Evolutionary conservation across 1,140 invertebrate species (phyloP).

Genomic region (Lysiphlebus fabarum): DNA sequence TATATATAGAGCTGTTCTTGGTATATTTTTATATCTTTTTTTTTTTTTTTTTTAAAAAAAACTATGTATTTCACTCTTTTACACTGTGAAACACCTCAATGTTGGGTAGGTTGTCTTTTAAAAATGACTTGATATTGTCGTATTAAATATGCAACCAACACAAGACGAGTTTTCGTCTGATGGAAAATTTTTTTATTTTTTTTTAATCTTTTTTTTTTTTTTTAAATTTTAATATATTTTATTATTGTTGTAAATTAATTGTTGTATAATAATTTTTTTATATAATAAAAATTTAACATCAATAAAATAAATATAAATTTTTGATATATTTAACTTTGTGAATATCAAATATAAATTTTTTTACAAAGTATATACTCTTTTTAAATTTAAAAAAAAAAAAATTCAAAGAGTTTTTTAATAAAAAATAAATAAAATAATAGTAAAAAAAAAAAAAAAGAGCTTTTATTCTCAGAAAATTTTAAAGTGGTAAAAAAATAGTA

Average conservation of each 20-base stretch:
- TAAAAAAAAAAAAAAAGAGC: background rate
- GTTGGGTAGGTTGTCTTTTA: too few relatives aligned
- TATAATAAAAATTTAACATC: too few relatives aligned
- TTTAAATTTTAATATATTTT: too few relatives aligned
- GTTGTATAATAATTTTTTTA: too few relatives aligned
- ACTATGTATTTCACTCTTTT: background rate
- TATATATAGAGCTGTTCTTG: constrained; percentile 8
- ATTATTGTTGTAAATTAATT: too few relatives aligned
- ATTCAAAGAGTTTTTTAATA: too few relatives aligned
- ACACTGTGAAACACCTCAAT: background rate
- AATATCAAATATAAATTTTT: too few relatives aligned
- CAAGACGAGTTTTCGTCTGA: background rate
- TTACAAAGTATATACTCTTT: too few relatives aligned
- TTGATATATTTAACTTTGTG: too few relatives aligned
- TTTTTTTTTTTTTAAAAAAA: background rate
- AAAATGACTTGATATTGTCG: background rate
- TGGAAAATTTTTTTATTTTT: background rate
- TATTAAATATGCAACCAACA: background rate
- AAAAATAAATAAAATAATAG: background rate
- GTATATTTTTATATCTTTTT: constrained; percentile 11
- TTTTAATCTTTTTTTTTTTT: background rate
- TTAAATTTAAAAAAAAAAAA: too few relatives aligned
- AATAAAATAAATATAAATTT: too few relatives aligned
- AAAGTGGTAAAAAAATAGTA: constrained; percentile 21
- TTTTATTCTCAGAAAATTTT: background rate